A percentile compares a stretch with the other conserved stretches of the same genome.
These are phyloP conservation scores for Catharus minimus DNA, from an alignment of 2,113 vertebrate species.

Conservation along the genomic window DNA sequence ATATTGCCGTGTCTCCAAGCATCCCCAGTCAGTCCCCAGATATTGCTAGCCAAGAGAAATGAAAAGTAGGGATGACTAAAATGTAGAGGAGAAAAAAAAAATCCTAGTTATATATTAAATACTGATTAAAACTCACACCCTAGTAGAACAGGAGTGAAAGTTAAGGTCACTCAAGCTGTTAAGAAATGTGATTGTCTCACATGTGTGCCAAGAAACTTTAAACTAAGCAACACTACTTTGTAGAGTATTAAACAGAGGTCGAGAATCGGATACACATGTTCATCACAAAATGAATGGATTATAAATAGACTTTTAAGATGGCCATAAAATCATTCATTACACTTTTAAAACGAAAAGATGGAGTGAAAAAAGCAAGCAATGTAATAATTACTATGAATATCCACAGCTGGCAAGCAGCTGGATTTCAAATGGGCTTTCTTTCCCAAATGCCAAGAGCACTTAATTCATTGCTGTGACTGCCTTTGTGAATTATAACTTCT, in stretches of 20 bases:
- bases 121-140: background rate
- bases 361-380: background rate
- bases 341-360: constrained; percentile 28
- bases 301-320: constrained; percentile 42
- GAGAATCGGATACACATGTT: constrained; percentile 9
- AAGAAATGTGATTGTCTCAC: background rate
- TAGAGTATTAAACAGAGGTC: background rate
- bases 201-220: constrained; percentile 27
- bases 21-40: background rate
- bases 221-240: background rate
- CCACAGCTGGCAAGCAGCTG: constrained; percentile 63
- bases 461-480: constrained; percentile 31
- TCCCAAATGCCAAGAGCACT: constrained; percentile 29
- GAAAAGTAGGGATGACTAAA: background rate
- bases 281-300: constrained; percentile 32
- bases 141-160: background rate
- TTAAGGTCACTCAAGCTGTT: constrained; percentile 22
- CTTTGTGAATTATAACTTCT: constrained; percentile 31
- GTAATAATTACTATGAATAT: constrained; percentile 48
- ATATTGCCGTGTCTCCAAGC: background rate
- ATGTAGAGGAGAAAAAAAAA: background rate
- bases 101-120: background rate
- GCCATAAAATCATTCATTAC: constrained; percentile 51
- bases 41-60: background rate
- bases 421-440: constrained; percentile 43